Conservation (phyloP, 2,888 invertebrate genomes). For the Belgica antarctica region DNA sequence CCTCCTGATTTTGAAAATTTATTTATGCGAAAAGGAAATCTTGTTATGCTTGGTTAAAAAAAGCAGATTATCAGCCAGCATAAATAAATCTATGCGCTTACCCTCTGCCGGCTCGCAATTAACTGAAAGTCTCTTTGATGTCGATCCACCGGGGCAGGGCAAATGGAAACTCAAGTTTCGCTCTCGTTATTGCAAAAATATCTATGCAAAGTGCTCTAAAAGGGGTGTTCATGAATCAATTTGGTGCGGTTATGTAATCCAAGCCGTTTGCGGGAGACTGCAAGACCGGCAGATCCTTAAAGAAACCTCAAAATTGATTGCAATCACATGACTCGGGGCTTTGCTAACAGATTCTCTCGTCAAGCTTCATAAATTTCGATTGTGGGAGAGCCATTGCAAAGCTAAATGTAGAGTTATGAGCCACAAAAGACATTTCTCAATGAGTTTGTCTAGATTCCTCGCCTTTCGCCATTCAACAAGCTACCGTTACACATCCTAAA, state of each 20-base stretch:
- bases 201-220: not conserved
- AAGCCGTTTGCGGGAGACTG: not conserved
- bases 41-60: too few species aligned
- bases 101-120: not conserved
- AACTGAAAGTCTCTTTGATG: not conserved
- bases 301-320: not conserved
- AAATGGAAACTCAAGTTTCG: not conserved
- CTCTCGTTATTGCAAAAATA: too few species aligned
- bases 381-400: not conserved
- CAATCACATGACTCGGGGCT: not conserved
- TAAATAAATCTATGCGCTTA: not conserved
- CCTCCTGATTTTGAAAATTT: not conserved
- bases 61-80: constrained; percentile 12
- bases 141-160: not conserved
- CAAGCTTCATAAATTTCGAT: not conserved
- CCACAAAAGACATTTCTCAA: constrained; percentile 15
- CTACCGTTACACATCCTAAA: not conserved
- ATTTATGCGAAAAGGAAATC: too few species aligned
- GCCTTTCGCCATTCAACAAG: constrained; percentile 2
- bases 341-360: constrained; percentile 4
- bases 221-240: constrained; percentile 13
- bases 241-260: not conserved
- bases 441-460: too few species aligned
- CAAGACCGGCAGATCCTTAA: not conserved
- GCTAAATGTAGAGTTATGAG: not conserved